Conservation (phyloP, 1,140 invertebrate species). For the Ceratina japonica region DNA sequence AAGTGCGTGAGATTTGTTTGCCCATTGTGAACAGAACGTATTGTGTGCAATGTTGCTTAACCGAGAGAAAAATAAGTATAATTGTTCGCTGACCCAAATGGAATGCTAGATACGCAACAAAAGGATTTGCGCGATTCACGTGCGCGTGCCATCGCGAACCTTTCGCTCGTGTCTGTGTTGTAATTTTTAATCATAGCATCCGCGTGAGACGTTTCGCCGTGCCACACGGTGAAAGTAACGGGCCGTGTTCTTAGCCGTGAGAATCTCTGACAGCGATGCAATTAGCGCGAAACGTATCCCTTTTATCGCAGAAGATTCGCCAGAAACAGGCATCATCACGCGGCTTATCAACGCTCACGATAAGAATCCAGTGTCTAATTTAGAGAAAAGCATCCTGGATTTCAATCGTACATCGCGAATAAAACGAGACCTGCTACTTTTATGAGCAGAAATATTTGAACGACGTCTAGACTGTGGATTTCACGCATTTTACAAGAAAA, state of each 20-base stretch:
- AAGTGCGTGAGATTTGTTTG: not conserved
- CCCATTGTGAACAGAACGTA: not conserved
- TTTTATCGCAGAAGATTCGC: no score
- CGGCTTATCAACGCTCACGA: not conserved
- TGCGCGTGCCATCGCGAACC: constrained; percentile 4
- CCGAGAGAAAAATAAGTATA: not conserved
- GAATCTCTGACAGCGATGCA: not conserved
- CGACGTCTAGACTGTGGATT: no score
- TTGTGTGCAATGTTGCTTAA: not conserved
- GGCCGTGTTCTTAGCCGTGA: constrained; percentile 2
- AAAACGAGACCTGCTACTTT: no score
- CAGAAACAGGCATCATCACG: not conserved
- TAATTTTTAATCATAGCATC: constrained; percentile 33
- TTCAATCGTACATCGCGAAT: no score
- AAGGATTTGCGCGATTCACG: constrained; percentile 25
- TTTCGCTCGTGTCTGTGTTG: constrained; percentile 24
- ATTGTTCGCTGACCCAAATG: constrained; percentile 13
- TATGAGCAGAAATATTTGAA: no score
- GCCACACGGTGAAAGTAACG: constrained; percentile 37
- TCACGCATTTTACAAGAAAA: no score
- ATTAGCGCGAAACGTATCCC: not conserved
- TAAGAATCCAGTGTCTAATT: not conserved
- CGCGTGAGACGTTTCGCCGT: not conserved
- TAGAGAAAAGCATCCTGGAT: no score
- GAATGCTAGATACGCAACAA: constrained; percentile 36